phyloP scores from a whole-genome alignment of 2,888 invertebrate species.

The Nymphalis c-album region DNA sequence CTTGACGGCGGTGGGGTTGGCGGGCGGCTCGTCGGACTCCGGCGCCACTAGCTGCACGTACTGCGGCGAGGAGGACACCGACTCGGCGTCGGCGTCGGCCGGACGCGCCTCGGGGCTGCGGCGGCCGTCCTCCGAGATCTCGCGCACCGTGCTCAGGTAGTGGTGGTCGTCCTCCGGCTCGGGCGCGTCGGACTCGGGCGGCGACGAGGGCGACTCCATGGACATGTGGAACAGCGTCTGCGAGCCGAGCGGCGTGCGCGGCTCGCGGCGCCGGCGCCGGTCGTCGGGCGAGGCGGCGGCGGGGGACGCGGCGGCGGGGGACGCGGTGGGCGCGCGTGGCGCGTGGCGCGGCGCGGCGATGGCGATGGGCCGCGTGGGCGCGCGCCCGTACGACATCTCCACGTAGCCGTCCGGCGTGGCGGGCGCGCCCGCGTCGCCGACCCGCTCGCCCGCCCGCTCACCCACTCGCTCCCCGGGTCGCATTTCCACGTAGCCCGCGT shows the following conservation, averaged over 20 bases:
- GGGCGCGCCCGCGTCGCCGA: constrained; percentile 35
- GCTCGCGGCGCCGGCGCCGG: constrained; percentile 53
- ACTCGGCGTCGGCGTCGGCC: not conserved
- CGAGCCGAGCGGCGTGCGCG: constrained; percentile 82
- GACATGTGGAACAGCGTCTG: constrained; percentile 84
- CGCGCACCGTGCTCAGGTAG: constrained; percentile 54
- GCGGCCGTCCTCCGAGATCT: constrained; percentile 63
- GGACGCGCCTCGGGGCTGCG: constrained; percentile 42
- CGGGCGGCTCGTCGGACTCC: constrained; percentile 48
- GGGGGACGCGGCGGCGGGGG: constrained; percentile 50
- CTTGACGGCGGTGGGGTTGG: constrained; percentile 74
- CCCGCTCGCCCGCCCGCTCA: constrained; percentile 25
- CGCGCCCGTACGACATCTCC: constrained; percentile 83
- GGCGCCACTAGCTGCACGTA: constrained; percentile 72
- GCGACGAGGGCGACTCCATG: constrained; percentile 84
- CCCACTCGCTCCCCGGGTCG: constrained; percentile 57
- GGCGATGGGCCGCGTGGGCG: constrained; percentile 83
- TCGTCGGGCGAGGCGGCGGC: constrained; percentile 45
- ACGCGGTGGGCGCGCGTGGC: constrained; percentile 39
- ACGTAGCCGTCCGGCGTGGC: constrained; percentile 83
- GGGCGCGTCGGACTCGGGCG: constrained; percentile 70
- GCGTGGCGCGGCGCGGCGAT: constrained; percentile 66
- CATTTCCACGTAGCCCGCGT: constrained; percentile 84
- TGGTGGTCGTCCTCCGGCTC: constrained; percentile 60
- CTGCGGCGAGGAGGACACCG: constrained; percentile 39